phyloP scores from a whole-genome alignment of 64 coral and sea anemone species.

The Stichodactyla mertensii region DNA sequence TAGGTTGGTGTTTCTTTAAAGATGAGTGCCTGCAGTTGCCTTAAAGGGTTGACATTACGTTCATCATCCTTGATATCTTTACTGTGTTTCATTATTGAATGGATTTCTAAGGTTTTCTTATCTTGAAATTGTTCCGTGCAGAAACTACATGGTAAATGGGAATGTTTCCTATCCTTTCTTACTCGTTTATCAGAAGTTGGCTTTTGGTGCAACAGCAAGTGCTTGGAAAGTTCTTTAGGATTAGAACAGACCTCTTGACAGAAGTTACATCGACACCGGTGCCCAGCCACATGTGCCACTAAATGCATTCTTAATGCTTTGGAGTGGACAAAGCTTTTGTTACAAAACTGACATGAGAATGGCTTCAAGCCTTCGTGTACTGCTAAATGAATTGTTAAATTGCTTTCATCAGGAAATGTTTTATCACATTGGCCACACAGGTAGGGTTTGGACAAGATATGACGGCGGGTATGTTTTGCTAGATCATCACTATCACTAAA shows the following conservation, averaged over 20 bases:
- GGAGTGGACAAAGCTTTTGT: not conserved
- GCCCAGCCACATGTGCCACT: not conserved
- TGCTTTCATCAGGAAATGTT: not conserved
- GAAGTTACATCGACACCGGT: slow-evolving; percentile 9
- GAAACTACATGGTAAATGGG: not conserved
- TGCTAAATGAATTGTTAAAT: not conserved
- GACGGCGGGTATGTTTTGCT: not conserved
- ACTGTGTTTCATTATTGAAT: slow-evolving; percentile 1
- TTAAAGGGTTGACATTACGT: not conserved
- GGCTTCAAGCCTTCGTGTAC: not conserved
- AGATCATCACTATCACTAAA: not conserved
- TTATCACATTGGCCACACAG: slow-evolving; percentile 13
- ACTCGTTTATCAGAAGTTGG: not conserved
- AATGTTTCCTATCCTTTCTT: not conserved
- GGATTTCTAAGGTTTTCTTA: not conserved
- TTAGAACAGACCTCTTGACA: not conserved
- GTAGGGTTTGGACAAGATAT: not conserved
- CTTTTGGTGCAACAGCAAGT: not conserved
- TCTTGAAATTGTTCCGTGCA: not conserved
- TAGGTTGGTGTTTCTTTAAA: slow-evolving; percentile 27
- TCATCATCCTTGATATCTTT: not conserved
- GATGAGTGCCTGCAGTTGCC: slow-evolving; percentile 20
- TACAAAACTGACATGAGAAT: slow-evolving; percentile 15
- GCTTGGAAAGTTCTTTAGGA: slow-evolving; percentile 3
- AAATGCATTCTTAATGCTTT: not conserved